Base-by-base conservation (phyloP, 92 coral and sea anemone species). In the Muricea muricata region DNA sequence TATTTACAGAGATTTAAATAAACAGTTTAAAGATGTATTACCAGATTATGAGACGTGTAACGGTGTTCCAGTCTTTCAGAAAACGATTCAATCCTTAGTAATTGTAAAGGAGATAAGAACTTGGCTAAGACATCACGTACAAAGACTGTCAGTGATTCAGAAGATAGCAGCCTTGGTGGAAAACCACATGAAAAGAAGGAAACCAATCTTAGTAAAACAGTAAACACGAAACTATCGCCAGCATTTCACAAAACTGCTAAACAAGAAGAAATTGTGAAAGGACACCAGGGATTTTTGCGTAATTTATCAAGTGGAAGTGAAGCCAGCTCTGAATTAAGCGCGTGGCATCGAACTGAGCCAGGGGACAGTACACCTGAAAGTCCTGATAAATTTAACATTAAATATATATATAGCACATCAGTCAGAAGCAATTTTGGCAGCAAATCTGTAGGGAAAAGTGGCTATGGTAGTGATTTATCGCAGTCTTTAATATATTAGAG, bases 271-370 rank as follows among this genome's bases (percentile, higher is more conserved):
- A 77, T 50, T 28, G 21, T 39, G 9, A 54, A 40, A 39, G 39
- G 31, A 56, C 24, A 55, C 54, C 33, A 13, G 31, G 55, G 61
- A 23, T 45, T 45, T 14, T 57, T 77, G 33, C 69, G 50, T 26
- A 61, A 56, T 28, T 30, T 45, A 5, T 24, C 68, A 28, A 77
- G 82, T 55, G 82, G 82, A 18, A 77, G 82, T 47, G 82, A 77
- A 37, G 82, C 82, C 21, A 77, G 82, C 34, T 77, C 82, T 77
- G 82, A 77, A 15, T 25, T 60, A 15, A 50, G 82, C 35, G 82
- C 54, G 7, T 54, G 13, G 4, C 55, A n/a, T 21, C 23, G 56
- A n/a, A 48, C 13, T 48, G 56, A 15, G 56, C 10, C 56, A 15
- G 56, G 18, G 56, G 10, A 2, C 56, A 48, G 56, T 48, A n/a